Percentiles rank a stretch among this genome's conserved stretches.
Conservation (phyloP, 2,113 vertebrate genomes). For the Drymodes brunneopygia region DNA sequence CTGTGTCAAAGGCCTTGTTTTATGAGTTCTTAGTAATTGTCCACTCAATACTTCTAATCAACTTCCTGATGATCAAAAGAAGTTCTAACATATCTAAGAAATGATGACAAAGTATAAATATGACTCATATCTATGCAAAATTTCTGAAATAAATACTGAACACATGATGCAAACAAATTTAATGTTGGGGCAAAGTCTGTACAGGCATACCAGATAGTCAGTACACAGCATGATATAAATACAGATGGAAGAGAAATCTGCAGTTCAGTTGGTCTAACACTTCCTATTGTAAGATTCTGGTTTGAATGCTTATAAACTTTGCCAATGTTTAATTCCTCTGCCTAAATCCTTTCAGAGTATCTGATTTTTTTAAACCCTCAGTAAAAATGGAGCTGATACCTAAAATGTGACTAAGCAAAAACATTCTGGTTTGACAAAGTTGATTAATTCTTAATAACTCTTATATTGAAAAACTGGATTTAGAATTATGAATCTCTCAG, state of each 20-base stretch:
- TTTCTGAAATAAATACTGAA: not conserved
- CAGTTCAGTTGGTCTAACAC: not conserved
- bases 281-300: not conserved
- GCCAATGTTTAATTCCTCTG: not conserved
- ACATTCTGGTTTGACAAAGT: not conserved
- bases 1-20: not conserved
- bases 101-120: not conserved
- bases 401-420: not conserved
- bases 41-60: not conserved
- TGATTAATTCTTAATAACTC: not conserved
- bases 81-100: not conserved
- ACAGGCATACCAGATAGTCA: not conserved
- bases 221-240: not conserved
- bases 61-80: not conserved
- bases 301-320: not conserved
- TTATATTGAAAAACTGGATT: not conserved
- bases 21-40: not conserved
- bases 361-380: not conserved
- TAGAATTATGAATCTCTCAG: not conserved
- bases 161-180: not conserved
- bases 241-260: conserved; percentile 35
- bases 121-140: not conserved
- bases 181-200: not conserved
- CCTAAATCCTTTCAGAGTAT: not conserved
- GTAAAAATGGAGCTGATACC: not conserved